These are phyloP conservation scores for Sprattus sprattus DNA, from an alignment of 2,113 vertebrate genomes.

Conservation along the genomic window DNA sequence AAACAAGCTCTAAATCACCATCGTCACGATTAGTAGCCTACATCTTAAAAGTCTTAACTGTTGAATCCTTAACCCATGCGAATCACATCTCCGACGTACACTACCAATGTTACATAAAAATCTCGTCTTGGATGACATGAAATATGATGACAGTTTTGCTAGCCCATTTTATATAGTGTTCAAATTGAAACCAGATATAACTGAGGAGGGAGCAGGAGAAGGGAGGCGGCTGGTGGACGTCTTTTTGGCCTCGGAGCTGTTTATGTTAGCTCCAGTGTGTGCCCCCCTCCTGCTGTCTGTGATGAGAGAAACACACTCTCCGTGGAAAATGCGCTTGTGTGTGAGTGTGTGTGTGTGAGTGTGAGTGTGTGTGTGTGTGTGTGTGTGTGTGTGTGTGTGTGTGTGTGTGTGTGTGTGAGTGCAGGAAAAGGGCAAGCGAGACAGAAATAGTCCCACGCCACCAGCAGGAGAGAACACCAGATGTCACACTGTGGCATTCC, in stretches of 20 bases:
- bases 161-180: not conserved
- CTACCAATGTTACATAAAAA: not conserved
- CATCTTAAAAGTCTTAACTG: not conserved
- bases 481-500: conserved; percentile 54
- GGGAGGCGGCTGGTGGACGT: not conserved
- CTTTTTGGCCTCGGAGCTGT: not conserved
- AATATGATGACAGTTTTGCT: conserved; percentile 9
- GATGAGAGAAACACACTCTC: not conserved
- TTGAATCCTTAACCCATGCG: not conserved
- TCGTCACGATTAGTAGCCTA: not conserved
- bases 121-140: conserved; percentile 4
- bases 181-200: conserved; percentile 7
- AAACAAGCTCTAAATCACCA: not conserved
- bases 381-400: not conserved
- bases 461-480: conserved; percentile 57
- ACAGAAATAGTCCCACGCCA: conserved; percentile 47
- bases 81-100: not conserved
- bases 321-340: conserved; percentile 9
- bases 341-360: not conserved
- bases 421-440: conserved; percentile 43
- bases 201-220: not conserved
- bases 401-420: not conserved
- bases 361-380: not conserved
- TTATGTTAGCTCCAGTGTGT: conserved; percentile 3
- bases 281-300: not conserved